Conservation (phyloP, 2,113 vertebrate species). For the Otocyon megalotis region DNA sequence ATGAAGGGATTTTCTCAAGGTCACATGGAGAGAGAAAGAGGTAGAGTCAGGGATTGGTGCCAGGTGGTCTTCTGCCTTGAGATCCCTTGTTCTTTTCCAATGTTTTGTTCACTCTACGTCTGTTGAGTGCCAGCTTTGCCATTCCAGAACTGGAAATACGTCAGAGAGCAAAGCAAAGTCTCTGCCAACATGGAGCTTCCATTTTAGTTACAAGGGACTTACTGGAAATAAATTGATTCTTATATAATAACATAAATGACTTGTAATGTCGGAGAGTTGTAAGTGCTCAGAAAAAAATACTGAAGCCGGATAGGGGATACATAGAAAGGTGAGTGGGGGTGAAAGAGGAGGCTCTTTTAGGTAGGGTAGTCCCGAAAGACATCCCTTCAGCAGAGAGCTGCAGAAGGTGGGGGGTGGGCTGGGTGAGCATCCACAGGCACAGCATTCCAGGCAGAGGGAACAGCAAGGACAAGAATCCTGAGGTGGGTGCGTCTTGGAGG, state of each 20-base stretch:
- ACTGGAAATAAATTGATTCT: slow-evolving; percentile 19
- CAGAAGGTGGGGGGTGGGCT: neutral
- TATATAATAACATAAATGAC: neutral
- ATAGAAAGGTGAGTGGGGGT: neutral
- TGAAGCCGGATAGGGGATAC: neutral
- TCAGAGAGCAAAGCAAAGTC: neutral
- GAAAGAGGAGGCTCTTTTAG: neutral
- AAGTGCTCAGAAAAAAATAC: neutral
- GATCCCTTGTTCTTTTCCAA: neutral
- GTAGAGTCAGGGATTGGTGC: neutral
- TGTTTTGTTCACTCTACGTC: neutral
- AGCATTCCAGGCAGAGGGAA: neutral
- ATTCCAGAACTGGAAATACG: neutral
- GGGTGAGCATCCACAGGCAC: neutral
- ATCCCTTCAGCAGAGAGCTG: neutral
- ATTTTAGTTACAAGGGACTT: neutral
- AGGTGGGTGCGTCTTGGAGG: neutral
- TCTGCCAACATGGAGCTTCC: slow-evolving; percentile 6
- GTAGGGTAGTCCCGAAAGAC: neutral
- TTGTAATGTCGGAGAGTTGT: neutral
- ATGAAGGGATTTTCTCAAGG: slow-evolving; percentile 6
- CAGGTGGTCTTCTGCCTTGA: neutral
- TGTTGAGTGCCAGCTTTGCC: neutral
- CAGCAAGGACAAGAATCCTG: neutral
- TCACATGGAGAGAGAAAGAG: neutral